Evolutionary conservation across 2,888 invertebrate genomes (phyloP).

Genomic region (Eupithecia insigniata): DNA sequence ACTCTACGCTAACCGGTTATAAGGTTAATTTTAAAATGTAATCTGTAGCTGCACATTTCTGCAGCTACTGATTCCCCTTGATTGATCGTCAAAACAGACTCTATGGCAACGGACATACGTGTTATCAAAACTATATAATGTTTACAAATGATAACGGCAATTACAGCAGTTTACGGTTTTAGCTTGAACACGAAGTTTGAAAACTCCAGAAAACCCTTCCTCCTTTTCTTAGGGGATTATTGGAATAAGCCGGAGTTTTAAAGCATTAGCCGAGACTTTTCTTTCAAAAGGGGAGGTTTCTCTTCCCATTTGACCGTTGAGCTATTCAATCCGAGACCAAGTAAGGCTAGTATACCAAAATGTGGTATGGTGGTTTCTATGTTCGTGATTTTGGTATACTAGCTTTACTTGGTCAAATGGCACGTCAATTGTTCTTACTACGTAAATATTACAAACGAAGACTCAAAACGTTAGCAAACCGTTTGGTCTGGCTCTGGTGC

Average conservation of each 20-base stretch:
- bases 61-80: background rate
- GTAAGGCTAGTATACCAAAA: no score
- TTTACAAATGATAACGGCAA: constrained; percentile 42
- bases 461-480: constrained; percentile 30
- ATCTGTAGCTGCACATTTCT: background rate
- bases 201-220: no score
- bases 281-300: background rate
- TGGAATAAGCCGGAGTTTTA: no score
- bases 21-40: constrained; percentile 20
- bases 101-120: constrained; percentile 6
- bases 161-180: constrained; percentile 44
- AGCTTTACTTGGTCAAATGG: background rate
- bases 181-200: constrained; percentile 28
- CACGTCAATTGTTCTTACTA: background rate
- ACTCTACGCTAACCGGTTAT: constrained; percentile 40
- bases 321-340: no score
- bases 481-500: constrained; percentile 63
- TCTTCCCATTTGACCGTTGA: background rate
- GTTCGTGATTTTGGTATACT: background rate
- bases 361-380: no score
- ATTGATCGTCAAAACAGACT: constrained; percentile 11
- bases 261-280: constrained; percentile 12
- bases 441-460: background rate
- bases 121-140: constrained; percentile 15
- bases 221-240: no score